These are phyloP conservation scores for Madoqua kirkii DNA, from an alignment of 2,113 vertebrate genomes.

Conservation along the genomic window DNA sequence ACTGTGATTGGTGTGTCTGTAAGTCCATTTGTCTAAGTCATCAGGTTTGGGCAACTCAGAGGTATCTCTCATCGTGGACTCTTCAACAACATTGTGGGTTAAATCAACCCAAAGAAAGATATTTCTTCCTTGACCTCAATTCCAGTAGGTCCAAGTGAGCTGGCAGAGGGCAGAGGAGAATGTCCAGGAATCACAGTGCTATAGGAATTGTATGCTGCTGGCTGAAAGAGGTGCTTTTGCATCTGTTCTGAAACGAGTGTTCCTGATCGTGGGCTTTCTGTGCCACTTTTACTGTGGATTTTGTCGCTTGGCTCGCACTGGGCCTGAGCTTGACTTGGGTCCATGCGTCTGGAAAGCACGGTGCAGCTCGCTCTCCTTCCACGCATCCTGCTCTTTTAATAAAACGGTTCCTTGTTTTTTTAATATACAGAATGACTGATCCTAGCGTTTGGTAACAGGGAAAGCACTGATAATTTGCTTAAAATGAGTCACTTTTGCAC, in stretches of 20 bases:
- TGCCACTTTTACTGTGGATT: conserved; percentile 49
- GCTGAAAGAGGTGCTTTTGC: not conserved
- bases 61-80: not conserved
- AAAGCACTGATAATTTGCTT: conserved; percentile 67
- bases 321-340: conserved; percentile 29
- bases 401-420: conserved; percentile 44
- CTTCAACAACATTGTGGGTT: conserved; percentile 6
- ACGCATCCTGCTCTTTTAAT: conserved; percentile 45
- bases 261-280: conserved; percentile 32
- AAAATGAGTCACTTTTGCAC: conserved; percentile 51
- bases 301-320: conserved; percentile 31
- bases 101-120: not conserved
- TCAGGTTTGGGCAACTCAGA: not conserved
- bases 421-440: conserved; percentile 41
- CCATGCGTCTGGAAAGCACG: conserved; percentile 47
- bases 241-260: conserved; percentile 34
- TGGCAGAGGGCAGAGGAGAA: not conserved
- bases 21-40: conserved; percentile 13
- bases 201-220: not conserved
- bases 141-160: not conserved
- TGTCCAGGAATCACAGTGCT: not conserved
- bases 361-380: not conserved
- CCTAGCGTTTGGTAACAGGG: conserved; percentile 59
- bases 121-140: conserved; percentile 12
- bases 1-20: not conserved